phyloP scores from a whole-genome alignment of 2,113 vertebrate species.

The Chauna torquata region DNA sequence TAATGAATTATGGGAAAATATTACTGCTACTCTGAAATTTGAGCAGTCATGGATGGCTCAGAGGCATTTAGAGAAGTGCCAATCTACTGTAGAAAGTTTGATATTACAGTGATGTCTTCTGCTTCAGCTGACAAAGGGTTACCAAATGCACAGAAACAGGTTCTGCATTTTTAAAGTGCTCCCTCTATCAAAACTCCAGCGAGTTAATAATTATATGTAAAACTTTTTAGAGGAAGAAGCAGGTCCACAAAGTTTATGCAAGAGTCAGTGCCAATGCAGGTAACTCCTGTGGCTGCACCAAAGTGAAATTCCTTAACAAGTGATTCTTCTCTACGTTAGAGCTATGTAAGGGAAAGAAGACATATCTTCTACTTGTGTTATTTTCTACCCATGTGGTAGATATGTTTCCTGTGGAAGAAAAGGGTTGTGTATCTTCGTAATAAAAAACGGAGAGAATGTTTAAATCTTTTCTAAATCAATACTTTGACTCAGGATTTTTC shows the following conservation, averaged over 20 bases:
- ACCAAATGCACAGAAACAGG: neutral
- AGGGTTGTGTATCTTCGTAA: neutral
- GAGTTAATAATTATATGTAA: neutral
- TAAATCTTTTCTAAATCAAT: neutral
- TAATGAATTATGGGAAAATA: neutral
- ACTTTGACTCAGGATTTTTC: neutral
- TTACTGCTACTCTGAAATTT: neutral
- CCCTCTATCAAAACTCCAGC: neutral
- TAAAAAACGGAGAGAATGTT: neutral
- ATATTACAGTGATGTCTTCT: neutral
- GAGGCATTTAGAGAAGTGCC: neutral
- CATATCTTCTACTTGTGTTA: neutral
- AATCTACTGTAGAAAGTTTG: rapidly evolving
- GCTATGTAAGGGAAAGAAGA: neutral
- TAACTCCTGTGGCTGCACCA: neutral
- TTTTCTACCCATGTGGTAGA: neutral
- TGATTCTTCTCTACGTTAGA: neutral
- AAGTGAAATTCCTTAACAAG: neutral
- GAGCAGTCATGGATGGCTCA: neutral
- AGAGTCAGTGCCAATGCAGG: neutral
- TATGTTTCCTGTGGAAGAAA: neutral
- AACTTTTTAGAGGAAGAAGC: neutral
- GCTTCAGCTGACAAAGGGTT: neutral
- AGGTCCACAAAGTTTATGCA: neutral
- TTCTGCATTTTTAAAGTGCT: neutral